Conservation (phyloP, 2,797 vertebrate species). For the Antennarius maculatus region DNA sequence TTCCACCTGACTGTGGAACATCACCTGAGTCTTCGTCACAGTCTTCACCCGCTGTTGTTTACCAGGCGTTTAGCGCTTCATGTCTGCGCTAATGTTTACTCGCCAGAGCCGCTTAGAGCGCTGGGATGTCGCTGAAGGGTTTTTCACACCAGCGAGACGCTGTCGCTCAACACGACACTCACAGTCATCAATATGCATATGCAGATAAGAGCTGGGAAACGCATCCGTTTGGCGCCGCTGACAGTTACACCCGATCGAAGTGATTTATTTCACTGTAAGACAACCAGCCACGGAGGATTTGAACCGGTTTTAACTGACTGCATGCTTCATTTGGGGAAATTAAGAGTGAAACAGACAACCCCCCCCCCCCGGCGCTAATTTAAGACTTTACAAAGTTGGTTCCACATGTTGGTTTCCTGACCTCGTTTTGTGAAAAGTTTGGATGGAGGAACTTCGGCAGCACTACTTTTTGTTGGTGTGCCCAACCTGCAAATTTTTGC, state of each 20-base stretch:
- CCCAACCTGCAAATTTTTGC: slow-evolving; percentile 1
- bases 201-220: slow-evolving; percentile 32
- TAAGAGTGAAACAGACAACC: neutral
- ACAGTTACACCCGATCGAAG: slow-evolving; percentile 10
- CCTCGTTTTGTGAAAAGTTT: slow-evolving; percentile 13
- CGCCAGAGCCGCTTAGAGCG: slow-evolving; percentile 38
- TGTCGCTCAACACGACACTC: slow-evolving; percentile 48
- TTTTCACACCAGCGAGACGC: slow-evolving; percentile 57
- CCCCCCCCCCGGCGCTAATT: slow-evolving; percentile 9
- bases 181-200: slow-evolving; percentile 30
- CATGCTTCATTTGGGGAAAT: slow-evolving; percentile 12
- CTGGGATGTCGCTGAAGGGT: slow-evolving; percentile 60
- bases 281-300: neutral
- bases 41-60: slow-evolving; percentile 41
- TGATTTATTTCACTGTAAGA: slow-evolving; percentile 33
- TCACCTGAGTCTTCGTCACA: slow-evolving; percentile 35
- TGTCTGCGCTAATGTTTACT: slow-evolving; percentile 51
- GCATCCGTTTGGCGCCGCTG: slow-evolving; percentile 34
- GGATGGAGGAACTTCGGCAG: slow-evolving; percentile 3
- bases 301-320: slow-evolving; percentile 19
- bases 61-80: slow-evolving; percentile 60
- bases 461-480: no score
- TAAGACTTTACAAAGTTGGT: slow-evolving; percentile 15
- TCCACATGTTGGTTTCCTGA: slow-evolving; percentile 11
- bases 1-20: neutral